Evolutionary conservation across 2,113 vertebrate genomes (phyloP).

Genomic region (Vimba vimba): DNA sequence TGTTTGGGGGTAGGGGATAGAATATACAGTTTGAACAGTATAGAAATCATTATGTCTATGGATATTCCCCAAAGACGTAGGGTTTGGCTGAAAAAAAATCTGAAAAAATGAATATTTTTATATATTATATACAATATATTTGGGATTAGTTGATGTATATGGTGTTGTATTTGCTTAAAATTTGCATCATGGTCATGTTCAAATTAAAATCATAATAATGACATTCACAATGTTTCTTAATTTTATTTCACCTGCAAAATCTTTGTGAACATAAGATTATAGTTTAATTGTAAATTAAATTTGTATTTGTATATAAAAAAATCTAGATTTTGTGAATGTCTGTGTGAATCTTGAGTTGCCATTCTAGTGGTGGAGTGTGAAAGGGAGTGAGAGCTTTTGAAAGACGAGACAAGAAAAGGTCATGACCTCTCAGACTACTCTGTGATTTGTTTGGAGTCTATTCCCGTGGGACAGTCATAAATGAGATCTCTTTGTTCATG

Average conservation of each 20-base stretch:
- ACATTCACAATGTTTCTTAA: too few species aligned
- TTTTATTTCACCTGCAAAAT: too few species aligned
- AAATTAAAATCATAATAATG: too few species aligned
- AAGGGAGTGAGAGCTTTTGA: neutral
- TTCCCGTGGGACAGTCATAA: neutral
- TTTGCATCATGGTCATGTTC: too few species aligned
- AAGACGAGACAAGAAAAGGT: conserved; percentile 8
- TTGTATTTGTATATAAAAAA: neutral
- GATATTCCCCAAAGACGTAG: neutral
- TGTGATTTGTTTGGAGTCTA: conserved; percentile 19
- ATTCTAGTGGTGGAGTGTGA: neutral
- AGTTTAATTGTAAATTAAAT: neutral
- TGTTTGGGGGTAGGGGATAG: too few species aligned
- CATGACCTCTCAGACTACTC: conserved; percentile 12
- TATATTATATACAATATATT: too few species aligned
- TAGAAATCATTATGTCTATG: too few species aligned
- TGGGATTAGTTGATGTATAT: too few species aligned
- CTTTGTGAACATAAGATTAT: neutral
- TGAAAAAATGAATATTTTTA: too few species aligned
- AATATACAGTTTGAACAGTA: too few species aligned
- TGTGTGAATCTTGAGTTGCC: neutral
- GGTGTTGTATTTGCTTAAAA: too few species aligned
- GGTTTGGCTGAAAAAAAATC: neutral
- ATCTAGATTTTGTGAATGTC: neutral
- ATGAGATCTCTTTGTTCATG: neutral